Percentiles rank a stretch among this genome's conserved stretches.
phyloP scores from a whole-genome alignment of 2,797 vertebrate genomes.

The Mormyrops attenuatus region DNA sequence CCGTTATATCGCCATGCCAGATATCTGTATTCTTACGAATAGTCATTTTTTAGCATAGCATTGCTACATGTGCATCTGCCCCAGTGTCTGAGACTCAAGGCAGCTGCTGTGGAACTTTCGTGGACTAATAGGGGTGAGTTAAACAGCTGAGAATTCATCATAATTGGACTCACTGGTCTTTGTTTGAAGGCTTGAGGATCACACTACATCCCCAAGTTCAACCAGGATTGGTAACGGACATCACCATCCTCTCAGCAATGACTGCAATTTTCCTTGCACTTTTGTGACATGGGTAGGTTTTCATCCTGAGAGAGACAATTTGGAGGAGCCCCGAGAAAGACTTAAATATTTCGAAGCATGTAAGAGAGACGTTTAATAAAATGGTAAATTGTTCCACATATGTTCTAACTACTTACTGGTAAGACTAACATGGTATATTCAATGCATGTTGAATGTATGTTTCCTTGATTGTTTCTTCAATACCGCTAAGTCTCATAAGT shows the following conservation, averaged over 20 bases:
- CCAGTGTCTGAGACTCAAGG: background rate
- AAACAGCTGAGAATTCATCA: background rate
- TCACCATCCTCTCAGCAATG: background rate
- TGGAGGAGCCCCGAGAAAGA: background rate
- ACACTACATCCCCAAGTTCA: background rate
- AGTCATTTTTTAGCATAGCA: background rate
- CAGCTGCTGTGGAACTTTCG: background rate
- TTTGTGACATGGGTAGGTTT: background rate
- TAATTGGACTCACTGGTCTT: background rate
- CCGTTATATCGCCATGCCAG: background rate
- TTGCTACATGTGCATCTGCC: background rate
- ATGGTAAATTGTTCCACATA: background rate
- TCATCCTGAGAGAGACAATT: background rate
- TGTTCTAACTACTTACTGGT: background rate
- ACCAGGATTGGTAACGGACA: background rate
- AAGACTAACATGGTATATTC: background rate
- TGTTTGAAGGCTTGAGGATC: background rate
- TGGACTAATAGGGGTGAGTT: background rate
- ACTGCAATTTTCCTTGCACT: background rate
- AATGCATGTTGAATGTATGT: background rate
- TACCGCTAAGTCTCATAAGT: background rate
- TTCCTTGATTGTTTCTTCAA: background rate
- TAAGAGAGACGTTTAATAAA: background rate
- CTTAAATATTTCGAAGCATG: background rate
- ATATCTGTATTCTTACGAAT: background rate